Conservation (phyloP, 2,888 invertebrate species). For the Tetrapedia diversipes region DNA sequence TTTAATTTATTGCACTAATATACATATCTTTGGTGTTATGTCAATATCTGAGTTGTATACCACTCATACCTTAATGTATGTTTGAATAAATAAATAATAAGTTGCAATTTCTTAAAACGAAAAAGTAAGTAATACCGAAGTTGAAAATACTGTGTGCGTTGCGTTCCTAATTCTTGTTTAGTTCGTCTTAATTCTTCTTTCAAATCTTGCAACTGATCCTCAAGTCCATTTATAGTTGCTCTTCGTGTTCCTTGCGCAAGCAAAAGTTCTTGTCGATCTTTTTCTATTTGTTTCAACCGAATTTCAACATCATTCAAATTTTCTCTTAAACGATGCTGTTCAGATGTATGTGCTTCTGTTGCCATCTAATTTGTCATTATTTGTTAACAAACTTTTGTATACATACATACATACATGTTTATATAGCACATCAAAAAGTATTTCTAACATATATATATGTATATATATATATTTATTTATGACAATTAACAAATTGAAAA, state of each 20-base stretch:
- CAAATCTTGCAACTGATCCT: conserved; percentile 84
- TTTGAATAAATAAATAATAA: no score
- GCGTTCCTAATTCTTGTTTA: conserved; percentile 84
- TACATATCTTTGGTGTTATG: no score
- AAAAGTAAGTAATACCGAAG: conserved; percentile 83
- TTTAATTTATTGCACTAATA: no score
- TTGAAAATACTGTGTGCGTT: conserved; percentile 85
- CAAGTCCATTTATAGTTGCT: conserved; percentile 84
- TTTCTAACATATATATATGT: no score
- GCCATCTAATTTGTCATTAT: conserved; percentile 71
- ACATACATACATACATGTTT: no score
- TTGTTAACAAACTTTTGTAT: no score
- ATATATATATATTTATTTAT: no score
- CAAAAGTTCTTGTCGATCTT: conserved; percentile 85
- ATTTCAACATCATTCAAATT: conserved; percentile 84
- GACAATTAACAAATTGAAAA: no score
- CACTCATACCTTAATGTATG: no score
- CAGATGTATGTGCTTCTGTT: conserved; percentile 83
- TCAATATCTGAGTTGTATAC: no score
- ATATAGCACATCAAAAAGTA: no score
- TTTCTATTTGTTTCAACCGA: conserved; percentile 84
- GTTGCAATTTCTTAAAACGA: background rate
- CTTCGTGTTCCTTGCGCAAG: conserved; percentile 84
- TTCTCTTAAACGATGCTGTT: conserved; percentile 83
- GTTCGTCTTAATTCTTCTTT: conserved; percentile 84